phyloP scores from a whole-genome alignment of 2,113 vertebrate genomes.

The Riparia riparia region DNA sequence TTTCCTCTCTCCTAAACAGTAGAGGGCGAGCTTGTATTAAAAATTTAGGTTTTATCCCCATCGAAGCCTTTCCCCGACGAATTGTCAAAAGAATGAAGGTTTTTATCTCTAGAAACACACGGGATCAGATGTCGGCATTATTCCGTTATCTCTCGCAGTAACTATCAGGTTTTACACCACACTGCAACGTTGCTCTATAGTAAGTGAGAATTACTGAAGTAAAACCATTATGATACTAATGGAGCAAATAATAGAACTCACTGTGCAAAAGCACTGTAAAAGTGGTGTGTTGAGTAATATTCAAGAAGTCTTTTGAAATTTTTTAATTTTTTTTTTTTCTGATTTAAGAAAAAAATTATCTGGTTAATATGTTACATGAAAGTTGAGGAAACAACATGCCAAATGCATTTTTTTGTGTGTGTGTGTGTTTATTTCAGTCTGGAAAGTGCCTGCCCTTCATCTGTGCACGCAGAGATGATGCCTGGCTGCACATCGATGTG shows the following conservation, averaged over 20 bases:
- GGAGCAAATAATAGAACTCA: background rate
- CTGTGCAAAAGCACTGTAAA: background rate
- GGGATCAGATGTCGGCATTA: conserved; percentile 44
- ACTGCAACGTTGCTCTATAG: background rate
- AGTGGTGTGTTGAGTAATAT: background rate
- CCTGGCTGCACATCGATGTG: background rate
- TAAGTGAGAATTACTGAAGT: conserved; percentile 22
- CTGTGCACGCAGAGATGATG: background rate
- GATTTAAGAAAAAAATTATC: background rate
- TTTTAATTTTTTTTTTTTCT: accelerated
- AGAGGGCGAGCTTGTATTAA: conserved; percentile 67
- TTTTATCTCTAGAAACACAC: conserved; percentile 5
- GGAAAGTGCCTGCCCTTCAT: background rate
- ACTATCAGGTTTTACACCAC: conserved; percentile 24
- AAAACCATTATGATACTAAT: background rate
- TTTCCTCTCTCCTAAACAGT: background rate
- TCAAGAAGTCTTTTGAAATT: background rate
- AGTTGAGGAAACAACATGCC: background rate
- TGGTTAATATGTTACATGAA: background rate
- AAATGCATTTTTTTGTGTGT: background rate
- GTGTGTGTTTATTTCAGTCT: background rate
- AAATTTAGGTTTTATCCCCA: background rate
- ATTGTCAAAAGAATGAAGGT: background rate
- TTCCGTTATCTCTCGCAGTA: conserved; percentile 37
- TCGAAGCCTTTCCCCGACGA: background rate